phyloP scores from a whole-genome alignment of 2,888 invertebrate species.

The Pristionchus entomophagus region DNA sequence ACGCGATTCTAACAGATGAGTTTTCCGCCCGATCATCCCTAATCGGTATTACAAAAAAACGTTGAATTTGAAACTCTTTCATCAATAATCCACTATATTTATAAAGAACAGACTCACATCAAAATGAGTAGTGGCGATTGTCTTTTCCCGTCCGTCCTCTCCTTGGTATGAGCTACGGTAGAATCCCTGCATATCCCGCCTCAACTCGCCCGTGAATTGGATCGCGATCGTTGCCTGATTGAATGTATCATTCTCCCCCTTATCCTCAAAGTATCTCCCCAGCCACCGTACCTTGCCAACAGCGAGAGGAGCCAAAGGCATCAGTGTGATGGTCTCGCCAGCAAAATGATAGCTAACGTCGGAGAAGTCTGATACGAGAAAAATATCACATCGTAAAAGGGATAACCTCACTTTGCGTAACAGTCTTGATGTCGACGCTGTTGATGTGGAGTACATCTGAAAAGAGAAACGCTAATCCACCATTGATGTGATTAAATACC shows the following conservation, averaged over 20 bases:
- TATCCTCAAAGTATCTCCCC: neutral
- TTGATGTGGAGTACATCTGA: constrained; percentile 33
- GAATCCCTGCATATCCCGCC: constrained; percentile 82
- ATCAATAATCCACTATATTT: no score
- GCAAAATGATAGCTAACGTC: constrained; percentile 60
- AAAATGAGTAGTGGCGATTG: constrained; percentile 76
- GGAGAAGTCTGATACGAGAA: constrained; percentile 53
- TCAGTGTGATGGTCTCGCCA: constrained; percentile 64
- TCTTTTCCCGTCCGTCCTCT: constrained; percentile 83
- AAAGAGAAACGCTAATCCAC: neutral
- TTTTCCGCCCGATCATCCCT: no score
- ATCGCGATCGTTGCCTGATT: constrained; percentile 81
- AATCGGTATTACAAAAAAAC: no score
- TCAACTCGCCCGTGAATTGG: constrained; percentile 88
- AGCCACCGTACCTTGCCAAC: constrained; percentile 52
- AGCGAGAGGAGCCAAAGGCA: constrained; percentile 58
- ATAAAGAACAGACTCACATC: no score
- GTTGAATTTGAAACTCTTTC: no score
- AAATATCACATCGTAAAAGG: no score
- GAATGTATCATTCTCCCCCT: no score
- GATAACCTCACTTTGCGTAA: constrained; percentile 31
- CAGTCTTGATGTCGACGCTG: constrained; percentile 54
- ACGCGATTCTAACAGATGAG: no score
- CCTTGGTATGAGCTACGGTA: constrained; percentile 87
- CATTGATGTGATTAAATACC: neutral